phyloP scores from a whole-genome alignment of 1,140 invertebrate genomes.

The Orius laevigatus region DNA sequence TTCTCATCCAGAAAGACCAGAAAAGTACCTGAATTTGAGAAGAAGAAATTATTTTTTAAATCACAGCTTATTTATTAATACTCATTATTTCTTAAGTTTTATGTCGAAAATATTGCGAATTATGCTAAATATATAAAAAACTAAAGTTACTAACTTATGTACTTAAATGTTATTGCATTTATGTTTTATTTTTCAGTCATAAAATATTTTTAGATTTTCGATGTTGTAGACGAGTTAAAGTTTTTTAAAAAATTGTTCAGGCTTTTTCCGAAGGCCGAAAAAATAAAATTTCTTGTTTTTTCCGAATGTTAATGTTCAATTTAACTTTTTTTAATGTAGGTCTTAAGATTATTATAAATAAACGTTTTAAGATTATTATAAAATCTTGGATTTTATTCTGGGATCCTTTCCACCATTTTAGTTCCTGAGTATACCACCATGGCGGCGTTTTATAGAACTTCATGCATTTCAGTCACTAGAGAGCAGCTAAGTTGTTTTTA shows the following conservation, averaged over 20 bases:
- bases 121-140: constrained; percentile 11
- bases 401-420: not conserved
- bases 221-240: not conserved
- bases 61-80: constrained; percentile 7
- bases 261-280: not conserved
- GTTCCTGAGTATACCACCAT: too few relatives aligned
- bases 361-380: constrained; percentile 1
- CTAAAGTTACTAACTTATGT: constrained; percentile 20
- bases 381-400: not conserved
- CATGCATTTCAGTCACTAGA: too few relatives aligned
- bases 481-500: too few relatives aligned
- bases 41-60: not conserved
- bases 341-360: not conserved
- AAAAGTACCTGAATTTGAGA: constrained; percentile 10
- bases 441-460: too few relatives aligned
- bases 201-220: not conserved
- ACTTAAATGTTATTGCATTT: constrained; percentile 17
- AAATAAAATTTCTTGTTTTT: not conserved
- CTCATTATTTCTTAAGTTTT: constrained; percentile 5
- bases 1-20: constrained; percentile 11
- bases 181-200: not conserved
- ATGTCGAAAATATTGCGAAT: constrained; percentile 2
- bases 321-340: not conserved
- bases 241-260: not conserved
- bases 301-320: not conserved